Evolutionary conservation across 2,888 invertebrate genomes (phyloP).

Genomic region (Cynaeus angustus): DNA sequence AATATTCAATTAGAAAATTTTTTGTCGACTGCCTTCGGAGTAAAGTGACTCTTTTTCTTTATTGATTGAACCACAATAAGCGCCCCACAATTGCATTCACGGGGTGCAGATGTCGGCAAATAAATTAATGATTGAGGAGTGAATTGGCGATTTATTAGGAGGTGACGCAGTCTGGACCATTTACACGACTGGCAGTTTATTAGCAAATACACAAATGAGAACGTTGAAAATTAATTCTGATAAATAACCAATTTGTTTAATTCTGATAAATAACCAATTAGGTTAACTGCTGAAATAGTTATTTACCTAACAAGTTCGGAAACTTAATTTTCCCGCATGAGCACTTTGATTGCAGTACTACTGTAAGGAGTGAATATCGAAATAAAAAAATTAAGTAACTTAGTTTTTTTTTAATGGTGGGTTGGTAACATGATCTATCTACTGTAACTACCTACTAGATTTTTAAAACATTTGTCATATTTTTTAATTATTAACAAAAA

Average conservation of each 20-base stretch:
- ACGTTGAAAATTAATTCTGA: background rate
- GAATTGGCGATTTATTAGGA: constrained; percentile 21
- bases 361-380: too few relatives aligned
- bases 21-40: constrained; percentile 41
- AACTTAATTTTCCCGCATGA: too few relatives aligned
- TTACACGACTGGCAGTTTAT: constrained; percentile 15
- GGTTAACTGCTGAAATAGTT: too few relatives aligned
- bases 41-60: constrained; percentile 44
- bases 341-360: too few relatives aligned
- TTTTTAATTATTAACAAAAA: too few relatives aligned
- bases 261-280: background rate
- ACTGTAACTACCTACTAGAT: too few relatives aligned
- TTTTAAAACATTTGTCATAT: too few relatives aligned
- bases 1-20: constrained; percentile 53
- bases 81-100: constrained; percentile 24
- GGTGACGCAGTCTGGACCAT: constrained; percentile 18
- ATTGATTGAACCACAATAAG: constrained; percentile 41
- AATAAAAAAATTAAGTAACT: too few relatives aligned
- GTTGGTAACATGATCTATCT: too few relatives aligned
- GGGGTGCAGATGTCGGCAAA: constrained; percentile 37
- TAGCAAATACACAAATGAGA: background rate
- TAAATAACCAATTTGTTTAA: background rate
- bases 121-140: constrained; percentile 28
- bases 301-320: too few relatives aligned
- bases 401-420: too few relatives aligned